These are phyloP conservation scores for Psittacula derbiana DNA, from an alignment of 2,797 vertebrate genomes.

Conservation along the genomic window DNA sequence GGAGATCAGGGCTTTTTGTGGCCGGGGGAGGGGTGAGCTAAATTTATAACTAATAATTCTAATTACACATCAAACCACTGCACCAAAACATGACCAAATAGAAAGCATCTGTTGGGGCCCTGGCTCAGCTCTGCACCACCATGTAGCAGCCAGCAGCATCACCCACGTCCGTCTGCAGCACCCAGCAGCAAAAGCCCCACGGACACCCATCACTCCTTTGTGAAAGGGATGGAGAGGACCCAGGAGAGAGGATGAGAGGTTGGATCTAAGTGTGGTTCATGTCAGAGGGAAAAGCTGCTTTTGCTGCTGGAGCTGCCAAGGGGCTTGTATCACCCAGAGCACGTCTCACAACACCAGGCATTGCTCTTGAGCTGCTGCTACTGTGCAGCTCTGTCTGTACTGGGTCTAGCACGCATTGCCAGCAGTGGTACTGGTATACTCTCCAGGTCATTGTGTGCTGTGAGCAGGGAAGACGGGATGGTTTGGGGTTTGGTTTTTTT, in stretches of 20 bases:
- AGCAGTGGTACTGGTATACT: neutral
- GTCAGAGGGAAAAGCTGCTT: neutral
- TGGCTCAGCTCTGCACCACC: rapidly evolving
- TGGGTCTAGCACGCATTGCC: neutral
- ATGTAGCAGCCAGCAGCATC: rapidly evolving
- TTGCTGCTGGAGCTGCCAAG: neutral
- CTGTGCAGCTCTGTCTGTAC: neutral
- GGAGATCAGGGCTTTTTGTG: neutral
- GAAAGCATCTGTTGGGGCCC: neutral
- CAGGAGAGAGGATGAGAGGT: neutral
- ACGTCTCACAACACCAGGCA: neutral
- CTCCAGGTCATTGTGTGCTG: neutral
- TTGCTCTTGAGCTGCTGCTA: neutral
- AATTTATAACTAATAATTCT: neutral
- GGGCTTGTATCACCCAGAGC: neutral
- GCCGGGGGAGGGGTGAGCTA: neutral
- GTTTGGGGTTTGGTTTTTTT: neutral
- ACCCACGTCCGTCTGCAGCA: rapidly evolving
- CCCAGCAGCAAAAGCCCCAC: neutral
- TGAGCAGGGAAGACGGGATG: neutral
- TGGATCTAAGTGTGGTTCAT: neutral
- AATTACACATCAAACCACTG: neutral
- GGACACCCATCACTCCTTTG: rapidly evolving
- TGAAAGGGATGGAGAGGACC: neutral
- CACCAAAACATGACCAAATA: neutral